Evolutionary conservation across 2,888 invertebrate genomes (phyloP), one percentile per base, ranked within the genome.

Genomic region (Pelosia muscerda): DNA sequence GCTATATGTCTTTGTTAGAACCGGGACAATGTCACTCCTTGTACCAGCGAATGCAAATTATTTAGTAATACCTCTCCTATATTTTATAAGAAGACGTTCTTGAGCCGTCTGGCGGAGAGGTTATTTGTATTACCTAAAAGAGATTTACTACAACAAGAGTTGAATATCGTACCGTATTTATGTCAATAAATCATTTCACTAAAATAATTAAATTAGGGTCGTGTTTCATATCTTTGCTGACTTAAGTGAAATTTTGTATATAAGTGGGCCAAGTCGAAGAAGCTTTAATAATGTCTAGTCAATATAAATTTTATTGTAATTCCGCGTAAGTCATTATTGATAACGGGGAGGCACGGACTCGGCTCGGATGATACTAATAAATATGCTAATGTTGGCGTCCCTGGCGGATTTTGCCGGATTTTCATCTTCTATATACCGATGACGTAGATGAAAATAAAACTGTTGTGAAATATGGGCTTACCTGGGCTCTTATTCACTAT

Each of bases 381-480:
- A 91, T 91, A 91, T 91, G 94, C 91, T 93, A 93, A 94, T 93
- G 86, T 86, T 80, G 84, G 83, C 89, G 87, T 90, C 92, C 92
- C 91, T 88, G 85, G 90, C 89, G 90, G 91, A 92, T 92, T 92
- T 92, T 85, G 90, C 86, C 86, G 89, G 90, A 91, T 91, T 92
- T 92, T 89, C 90, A 89, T 92, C 89, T 89, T 84, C 84, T 84
- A 84, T 85, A 87, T 87, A 88, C 84, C 86, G 86, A 90, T 90
- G 90, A 92, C 90, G 89, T 79, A 75, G 88, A 86, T 83, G 84
- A 91, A 91, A 91, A 90, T 90, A 90, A 90, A 88, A 90, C 81
- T 85, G 81, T 76, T 81, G 81, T 82, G 88, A 89, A 90, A 89
- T 88, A 90, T 85, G 80, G 82, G 79, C 77, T 69, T 83, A 87